Conservation (phyloP, 2,888 invertebrate species). For the Clepsis dumicolana region DNA sequence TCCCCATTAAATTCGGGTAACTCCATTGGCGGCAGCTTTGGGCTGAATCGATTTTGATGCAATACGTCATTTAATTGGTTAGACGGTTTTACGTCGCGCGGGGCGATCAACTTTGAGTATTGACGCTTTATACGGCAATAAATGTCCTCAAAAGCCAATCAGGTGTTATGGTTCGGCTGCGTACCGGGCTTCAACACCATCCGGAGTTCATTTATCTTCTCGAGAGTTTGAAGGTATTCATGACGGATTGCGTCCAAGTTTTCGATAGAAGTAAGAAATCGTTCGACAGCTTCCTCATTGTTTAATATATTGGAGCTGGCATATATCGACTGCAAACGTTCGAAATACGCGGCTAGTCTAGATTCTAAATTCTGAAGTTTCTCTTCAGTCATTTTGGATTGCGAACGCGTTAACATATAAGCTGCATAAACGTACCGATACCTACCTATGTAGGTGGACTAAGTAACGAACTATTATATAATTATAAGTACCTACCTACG, state of each 20-base stretch:
- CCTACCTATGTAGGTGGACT: no score
- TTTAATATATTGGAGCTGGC: not conserved
- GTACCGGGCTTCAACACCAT: not conserved
- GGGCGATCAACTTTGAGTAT: not conserved
- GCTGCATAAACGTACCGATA: not conserved
- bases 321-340: not conserved
- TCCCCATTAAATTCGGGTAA: constrained; percentile 38
- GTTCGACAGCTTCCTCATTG: not conserved
- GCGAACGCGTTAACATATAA: not conserved
- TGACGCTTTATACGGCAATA: not conserved
- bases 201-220: not conserved
- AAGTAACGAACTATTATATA: no score
- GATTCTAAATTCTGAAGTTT: not conserved
- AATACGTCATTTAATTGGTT: not conserved
- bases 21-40: constrained; percentile 10
- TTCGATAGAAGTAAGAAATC: not conserved
- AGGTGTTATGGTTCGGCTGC: not conserved
- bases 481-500: no score
- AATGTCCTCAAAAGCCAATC: not conserved
- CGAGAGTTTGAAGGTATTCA: not conserved
- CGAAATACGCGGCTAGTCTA: not conserved
- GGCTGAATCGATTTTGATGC: not conserved
- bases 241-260: not conserved
- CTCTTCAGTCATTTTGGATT: constrained; percentile 3
- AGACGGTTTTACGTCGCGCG: not conserved